Evolutionary conservation across 1,140 invertebrate species (phyloP), one percentile per base, ranked within the genome.

Genomic region (Himalopsyche phryganea): DNA sequence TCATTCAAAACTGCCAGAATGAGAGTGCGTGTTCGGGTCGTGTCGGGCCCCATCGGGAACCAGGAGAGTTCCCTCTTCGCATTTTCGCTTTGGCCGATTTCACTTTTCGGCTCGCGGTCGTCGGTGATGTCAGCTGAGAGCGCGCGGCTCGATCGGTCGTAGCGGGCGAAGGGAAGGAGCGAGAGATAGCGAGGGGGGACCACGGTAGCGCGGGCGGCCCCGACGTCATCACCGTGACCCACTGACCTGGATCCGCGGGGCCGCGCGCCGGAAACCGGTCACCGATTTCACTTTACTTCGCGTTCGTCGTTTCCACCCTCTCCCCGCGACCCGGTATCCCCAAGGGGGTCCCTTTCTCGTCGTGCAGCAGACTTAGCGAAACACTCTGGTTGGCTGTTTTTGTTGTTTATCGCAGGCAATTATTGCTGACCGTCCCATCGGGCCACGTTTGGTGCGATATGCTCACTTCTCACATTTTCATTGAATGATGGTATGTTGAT

Each of bases 161-260:
- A 18, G 14, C 15, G 52, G 19, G 19, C n/a, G n/a, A 7, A 5
- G 17, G 44, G 6, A 13, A 14, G 4, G 44, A 32, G 9, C 3
- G 18, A n/a, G n/a, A n/a, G n/a, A n/a, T n/a, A n/a, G n/a, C n/a
- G 53, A 28, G 36, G 13, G 11, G 52, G 36, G 52, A 23, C 9
- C 28, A 23, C 23, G 35, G 51, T 14, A 20, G 51, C 19, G 33
- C 38, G 23, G 44, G 57, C 52, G 40, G 51, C 56, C 55, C 58
- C 62, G 58, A 54, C 58, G 58, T 53, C 61, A 57, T 56, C 61
- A 48, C 62, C 62, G 62, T 64, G 62, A 64, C 62, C 62, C 54
- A 64, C 56, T 64, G 62, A 58, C 62, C 62, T 41, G 58, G 49
- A 52, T 64, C 32, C 28, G 59, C 46, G 35, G 46, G 47, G 58